Evolutionary conservation across 2,113 vertebrate genomes (phyloP), one percentile per base, ranked within the genome.

Genomic region (Rhynchomys soricoides): DNA sequence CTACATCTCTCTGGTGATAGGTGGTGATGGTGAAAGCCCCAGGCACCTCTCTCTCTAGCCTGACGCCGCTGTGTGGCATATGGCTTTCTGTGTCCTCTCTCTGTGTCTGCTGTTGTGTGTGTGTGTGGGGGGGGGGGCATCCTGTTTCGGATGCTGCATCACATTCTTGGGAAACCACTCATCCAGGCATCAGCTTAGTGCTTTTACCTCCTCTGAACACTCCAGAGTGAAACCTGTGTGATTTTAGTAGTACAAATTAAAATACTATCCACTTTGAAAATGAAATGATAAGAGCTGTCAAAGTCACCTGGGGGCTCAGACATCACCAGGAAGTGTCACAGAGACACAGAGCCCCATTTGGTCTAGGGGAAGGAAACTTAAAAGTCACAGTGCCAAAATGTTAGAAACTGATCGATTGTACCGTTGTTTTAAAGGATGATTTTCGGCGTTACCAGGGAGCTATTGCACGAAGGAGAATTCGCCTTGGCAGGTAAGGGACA

Each of bases 371-470:
- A 66, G 45, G 57, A 48, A 15, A 40, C 34, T 37, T 83, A 34
- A 66, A 83, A 48, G 74, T 0, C 55, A 0, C 21, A 88, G 37
- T 37, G 87, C 48, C 50, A 37, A 94, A 40, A 31, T 66, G 71
- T 48, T 90, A 89, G 82, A 78, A 50, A 90, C 21, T 11, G 74
- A 89, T 64, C 62, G 9, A 73, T 70, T 97, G 43, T 96, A 37
- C 17, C 95, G 95, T 90, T 1, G 73, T 97, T 95, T 95, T 95
- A 59, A 96, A 99, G 99, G 98, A 99, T 66, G 97, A 96, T 81
- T 52, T 98, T 79, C 98, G 99, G 82, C 93, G 98, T n/a, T 99
- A 98, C 82, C 37, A 26, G 3, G 98, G 98, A 96, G 98, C 98
- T 10, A 93, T 98, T 90, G 98, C 98, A 45, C 95, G 98, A 48